Evolutionary conservation across 2,888 invertebrate genomes (phyloP).

Genomic region (Eupithecia tripunctaria): DNA sequence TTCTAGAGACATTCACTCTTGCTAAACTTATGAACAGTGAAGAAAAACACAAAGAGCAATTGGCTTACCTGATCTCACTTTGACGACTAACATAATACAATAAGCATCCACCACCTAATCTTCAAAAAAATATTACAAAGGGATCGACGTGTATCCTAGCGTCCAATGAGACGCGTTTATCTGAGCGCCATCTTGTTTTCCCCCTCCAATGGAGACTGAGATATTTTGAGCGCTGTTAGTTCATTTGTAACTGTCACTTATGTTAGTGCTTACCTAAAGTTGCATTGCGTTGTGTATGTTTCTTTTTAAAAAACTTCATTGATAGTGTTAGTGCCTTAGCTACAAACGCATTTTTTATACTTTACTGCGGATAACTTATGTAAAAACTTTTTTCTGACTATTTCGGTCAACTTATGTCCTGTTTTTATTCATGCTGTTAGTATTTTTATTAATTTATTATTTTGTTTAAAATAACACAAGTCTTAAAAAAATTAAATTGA

Average conservation of each 20-base stretch:
- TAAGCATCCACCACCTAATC: slow-evolving; percentile 20
- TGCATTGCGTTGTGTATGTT: neutral
- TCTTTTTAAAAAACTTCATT: neutral
- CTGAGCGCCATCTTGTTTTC: slow-evolving; percentile 65
- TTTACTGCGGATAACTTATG: too few relatives aligned
- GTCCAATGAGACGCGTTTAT: slow-evolving; percentile 36
- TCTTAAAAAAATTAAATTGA: too few relatives aligned
- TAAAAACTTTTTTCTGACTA: too few relatives aligned
- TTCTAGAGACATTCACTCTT: too few relatives aligned
- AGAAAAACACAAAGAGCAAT: neutral
- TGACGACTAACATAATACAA: neutral
- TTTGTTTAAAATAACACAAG: too few relatives aligned
- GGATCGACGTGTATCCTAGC: slow-evolving; percentile 34
- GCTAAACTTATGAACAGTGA: neutral
- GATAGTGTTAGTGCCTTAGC: neutral
- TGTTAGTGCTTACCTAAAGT: neutral
- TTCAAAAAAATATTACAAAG: slow-evolving; percentile 44
- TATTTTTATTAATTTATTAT: too few relatives aligned
- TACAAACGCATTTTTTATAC: neutral
- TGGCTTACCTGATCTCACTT: neutral
- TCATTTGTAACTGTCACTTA: slow-evolving; percentile 31
- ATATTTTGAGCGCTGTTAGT: slow-evolving; percentile 38
- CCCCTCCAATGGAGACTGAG: slow-evolving; percentile 55
- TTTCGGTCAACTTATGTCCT: too few relatives aligned
- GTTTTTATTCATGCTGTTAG: too few relatives aligned